A percentile compares a stretch with the other conserved stretches of the same genome.
Evolutionary conservation across 2,888 invertebrate species (phyloP).

Genomic region (Ochropleura plecta): DNA sequence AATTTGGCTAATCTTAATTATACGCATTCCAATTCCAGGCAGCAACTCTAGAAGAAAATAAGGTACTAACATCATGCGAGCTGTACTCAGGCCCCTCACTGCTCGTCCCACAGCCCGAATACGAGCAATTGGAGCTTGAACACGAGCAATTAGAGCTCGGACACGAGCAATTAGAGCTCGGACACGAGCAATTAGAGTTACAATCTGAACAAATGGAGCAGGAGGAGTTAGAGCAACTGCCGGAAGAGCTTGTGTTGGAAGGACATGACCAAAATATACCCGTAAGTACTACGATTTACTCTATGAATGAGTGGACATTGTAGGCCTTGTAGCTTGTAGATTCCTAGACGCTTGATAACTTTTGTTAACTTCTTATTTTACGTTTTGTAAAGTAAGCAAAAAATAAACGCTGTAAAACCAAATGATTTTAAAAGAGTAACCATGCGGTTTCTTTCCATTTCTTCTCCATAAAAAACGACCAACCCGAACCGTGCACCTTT

Average conservation of each 20-base stretch:
- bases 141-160: no score
- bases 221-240: constrained; percentile 49
- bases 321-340: no score
- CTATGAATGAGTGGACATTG: no score
- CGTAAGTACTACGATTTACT: constrained; percentile 63
- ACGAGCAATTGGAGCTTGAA: no score
- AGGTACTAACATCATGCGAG: constrained; percentile 69
- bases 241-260: constrained; percentile 52
- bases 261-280: constrained; percentile 68
- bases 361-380: no score
- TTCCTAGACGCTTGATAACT: no score
- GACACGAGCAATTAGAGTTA: constrained; percentile 60
- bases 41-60: constrained; percentile 65
- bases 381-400: no score
- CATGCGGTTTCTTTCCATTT: no score
- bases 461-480: no score
- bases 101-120: constrained; percentile 68
- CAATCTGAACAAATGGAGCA: constrained; percentile 59
- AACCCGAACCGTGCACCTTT: no score
- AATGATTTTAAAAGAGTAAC: no score
- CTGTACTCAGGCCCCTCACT: constrained; percentile 75
- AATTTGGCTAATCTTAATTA: background rate
- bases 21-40: constrained; percentile 57
- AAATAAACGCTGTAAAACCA: no score
- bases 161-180: constrained; percentile 59